phyloP scores from a whole-genome alignment of 35 echinoderm and acorn worm species.

The Acanthaster planci region DNA sequence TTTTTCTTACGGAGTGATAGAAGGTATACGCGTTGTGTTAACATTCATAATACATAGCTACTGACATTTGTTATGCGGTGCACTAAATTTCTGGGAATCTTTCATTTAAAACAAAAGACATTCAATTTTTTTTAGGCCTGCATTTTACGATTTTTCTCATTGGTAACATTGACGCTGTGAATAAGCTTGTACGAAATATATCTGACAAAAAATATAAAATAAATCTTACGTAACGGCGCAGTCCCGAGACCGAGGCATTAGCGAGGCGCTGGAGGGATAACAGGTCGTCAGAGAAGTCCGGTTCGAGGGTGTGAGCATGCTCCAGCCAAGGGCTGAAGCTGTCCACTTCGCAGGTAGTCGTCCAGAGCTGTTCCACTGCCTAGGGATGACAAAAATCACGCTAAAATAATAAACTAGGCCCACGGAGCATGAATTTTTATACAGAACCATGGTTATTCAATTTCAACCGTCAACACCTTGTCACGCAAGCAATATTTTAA shows the following conservation, averaged over 20 bases:
- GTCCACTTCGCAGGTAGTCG: not conserved
- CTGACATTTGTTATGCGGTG: no score
- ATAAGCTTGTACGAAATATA: no score
- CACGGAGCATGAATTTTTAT: no score
- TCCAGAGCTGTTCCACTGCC: not conserved
- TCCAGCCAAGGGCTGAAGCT: not conserved
- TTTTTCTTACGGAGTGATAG: not conserved
- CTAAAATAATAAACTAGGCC: no score
- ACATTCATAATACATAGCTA: no score
- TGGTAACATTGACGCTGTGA: no score
- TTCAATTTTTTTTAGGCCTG: no score
- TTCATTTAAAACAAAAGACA: no score
- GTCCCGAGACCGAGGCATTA: not conserved
- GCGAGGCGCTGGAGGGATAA: not conserved
- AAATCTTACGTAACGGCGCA: not conserved
- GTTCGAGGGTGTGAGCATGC: not conserved
- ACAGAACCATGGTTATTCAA: not conserved
- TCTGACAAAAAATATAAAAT: not conserved
- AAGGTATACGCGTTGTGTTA: no score
- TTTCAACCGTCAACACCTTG: not conserved
- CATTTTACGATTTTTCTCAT: no score
- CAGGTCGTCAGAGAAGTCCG: not conserved
- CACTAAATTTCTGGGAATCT: no score
- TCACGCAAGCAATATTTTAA: not conserved
- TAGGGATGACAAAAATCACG: not conserved